Percentiles rank a stretch among this genome's conserved stretches.
Evolutionary conservation across 1,140 invertebrate genomes (phyloP).

Genomic region (Venturia canescens): DNA sequence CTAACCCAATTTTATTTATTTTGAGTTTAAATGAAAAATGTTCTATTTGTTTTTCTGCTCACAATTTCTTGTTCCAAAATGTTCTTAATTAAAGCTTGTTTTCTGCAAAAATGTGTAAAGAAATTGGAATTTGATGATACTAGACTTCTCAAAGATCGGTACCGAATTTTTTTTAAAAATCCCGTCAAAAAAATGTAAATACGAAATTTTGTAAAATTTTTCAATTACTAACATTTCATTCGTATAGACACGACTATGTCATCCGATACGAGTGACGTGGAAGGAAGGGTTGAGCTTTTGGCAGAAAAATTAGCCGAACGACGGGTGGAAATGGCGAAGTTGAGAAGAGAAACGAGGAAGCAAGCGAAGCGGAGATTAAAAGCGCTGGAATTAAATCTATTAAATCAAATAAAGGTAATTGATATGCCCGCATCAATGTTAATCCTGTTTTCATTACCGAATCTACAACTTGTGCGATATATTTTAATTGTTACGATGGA

Average conservation of each 20-base stretch:
- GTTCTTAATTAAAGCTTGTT: too few species aligned
- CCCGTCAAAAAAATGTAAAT: too few species aligned
- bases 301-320: slow-evolving; percentile 72
- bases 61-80: neutral
- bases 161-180: too few species aligned
- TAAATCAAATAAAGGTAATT: slow-evolving; percentile 75
- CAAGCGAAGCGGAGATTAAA: slow-evolving; percentile 72
- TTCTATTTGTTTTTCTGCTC: neutral
- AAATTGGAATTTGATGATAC: too few species aligned
- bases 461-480: too few species aligned
- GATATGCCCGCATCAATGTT: neutral
- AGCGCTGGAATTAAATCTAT: slow-evolving; percentile 71
- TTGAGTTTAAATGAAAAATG: too few species aligned
- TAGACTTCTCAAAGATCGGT: too few species aligned
- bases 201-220: too few species aligned
- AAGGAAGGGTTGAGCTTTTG: slow-evolving; percentile 72
- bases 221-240: slow-evolving; percentile 6
- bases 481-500: neutral
- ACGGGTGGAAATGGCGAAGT: slow-evolving; percentile 70
- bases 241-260: slow-evolving; percentile 71
- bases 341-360: slow-evolving; percentile 70
- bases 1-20: too few species aligned
- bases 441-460: neutral
- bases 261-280: slow-evolving; percentile 74
- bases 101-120: too few species aligned